Percentiles rank a stretch among this genome's conserved stretches.
Evolutionary conservation across 2,113 vertebrate species (phyloP).

Genomic region (Scomber japonicus): DNA sequence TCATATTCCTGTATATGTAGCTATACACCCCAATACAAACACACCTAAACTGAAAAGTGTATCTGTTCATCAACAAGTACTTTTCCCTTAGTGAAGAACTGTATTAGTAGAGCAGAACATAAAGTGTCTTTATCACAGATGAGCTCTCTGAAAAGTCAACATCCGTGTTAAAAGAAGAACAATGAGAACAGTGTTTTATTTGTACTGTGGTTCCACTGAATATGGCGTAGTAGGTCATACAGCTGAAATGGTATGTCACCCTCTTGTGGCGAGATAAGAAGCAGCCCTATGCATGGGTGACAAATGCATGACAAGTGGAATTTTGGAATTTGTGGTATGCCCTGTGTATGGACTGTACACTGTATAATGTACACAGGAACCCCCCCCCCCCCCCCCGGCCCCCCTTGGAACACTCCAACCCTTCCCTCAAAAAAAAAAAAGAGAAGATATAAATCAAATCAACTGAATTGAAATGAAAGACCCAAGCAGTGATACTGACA

Average conservation of each 20-base stretch:
- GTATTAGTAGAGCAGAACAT: background rate
- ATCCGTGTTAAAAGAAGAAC: background rate
- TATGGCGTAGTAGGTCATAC: background rate
- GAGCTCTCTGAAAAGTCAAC: background rate
- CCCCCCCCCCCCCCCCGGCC: too few relatives aligned
- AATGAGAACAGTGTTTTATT: constrained; percentile 6
- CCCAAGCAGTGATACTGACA: background rate
- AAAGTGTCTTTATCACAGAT: background rate
- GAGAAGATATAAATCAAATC: too few relatives aligned
- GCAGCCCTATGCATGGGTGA: background rate
- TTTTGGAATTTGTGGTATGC: background rate
- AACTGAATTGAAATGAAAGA: too few relatives aligned
- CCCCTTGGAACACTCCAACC: too few relatives aligned
- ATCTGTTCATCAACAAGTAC: background rate
- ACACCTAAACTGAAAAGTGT: too few relatives aligned
- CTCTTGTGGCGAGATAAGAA: constrained; percentile 75
- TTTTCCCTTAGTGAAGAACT: background rate
- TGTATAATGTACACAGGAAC: too few relatives aligned
- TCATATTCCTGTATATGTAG: too few relatives aligned
- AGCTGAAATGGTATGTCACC: constrained; percentile 41
- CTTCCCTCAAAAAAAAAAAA: too few relatives aligned
- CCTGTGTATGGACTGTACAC: background rate
- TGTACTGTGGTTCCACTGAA: background rate
- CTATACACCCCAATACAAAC: too few relatives aligned
- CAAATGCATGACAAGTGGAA: background rate